Percentiles rank a stretch among this genome's conserved stretches.
These are phyloP conservation scores for Bruchidius siliquastri DNA, from an alignment of 2,888 invertebrate genomes.

Conservation along the genomic window DNA sequence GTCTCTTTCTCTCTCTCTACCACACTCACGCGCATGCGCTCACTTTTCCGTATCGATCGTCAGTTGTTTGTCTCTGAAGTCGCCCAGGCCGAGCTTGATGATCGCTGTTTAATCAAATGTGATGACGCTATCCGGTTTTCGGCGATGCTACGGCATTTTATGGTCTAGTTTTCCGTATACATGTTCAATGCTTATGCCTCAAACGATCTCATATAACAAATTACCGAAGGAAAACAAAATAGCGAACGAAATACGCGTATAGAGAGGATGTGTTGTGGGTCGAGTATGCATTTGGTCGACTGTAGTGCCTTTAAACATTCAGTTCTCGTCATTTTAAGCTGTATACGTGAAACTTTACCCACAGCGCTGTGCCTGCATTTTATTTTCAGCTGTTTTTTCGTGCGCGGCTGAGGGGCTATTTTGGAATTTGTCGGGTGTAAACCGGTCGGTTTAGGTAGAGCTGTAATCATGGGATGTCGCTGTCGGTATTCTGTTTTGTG, in stretches of 20 bases:
- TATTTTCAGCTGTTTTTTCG: neutral
- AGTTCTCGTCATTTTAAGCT: conserved; percentile 25
- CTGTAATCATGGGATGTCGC: conserved; percentile 19
- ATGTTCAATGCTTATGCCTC: neutral
- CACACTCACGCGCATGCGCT: conserved; percentile 29
- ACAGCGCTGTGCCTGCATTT: neutral
- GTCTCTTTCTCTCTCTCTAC: conserved; percentile 21
- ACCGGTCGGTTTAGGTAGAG: conserved; percentile 17
- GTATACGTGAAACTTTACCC: neutral
- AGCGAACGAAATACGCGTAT: neutral
- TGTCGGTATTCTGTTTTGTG: conserved; percentile 12
- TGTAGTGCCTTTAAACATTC: conserved; percentile 28
- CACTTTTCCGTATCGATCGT: conserved; percentile 35
- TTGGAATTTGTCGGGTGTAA: conserved; percentile 16
- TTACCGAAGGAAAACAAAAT: neutral
- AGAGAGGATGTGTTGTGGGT: neutral
- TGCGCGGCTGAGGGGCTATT: conserved; percentile 12
- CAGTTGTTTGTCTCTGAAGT: conserved; percentile 29
- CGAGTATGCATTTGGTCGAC: conserved; percentile 20
- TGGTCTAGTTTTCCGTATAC: neutral
- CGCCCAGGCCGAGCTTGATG: conserved; percentile 18
- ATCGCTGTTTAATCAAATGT: neutral
- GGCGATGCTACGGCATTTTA: neutral
- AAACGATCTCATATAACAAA: neutral
- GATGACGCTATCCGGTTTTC: neutral